A percentile compares a stretch with the other conserved stretches of the same genome.
Evolutionary conservation across 2,113 vertebrate genomes (phyloP).

Genomic region (Cyprinodon variegatus): DNA sequence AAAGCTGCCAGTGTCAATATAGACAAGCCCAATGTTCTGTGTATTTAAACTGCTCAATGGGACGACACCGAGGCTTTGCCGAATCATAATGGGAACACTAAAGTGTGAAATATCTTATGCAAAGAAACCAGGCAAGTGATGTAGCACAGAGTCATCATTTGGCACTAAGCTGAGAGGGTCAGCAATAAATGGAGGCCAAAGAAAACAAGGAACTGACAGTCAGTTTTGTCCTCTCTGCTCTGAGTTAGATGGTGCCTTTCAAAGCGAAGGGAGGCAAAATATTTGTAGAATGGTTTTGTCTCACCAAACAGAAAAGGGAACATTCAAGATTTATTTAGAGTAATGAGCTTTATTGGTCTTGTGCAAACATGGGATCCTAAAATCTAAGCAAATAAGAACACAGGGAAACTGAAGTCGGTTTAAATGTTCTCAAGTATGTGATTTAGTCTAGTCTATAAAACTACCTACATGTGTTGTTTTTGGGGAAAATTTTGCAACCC

Average conservation of each 20-base stretch:
- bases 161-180: constrained; percentile 69
- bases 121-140: constrained; percentile 69
- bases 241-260: constrained; percentile 41
- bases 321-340: not conserved
- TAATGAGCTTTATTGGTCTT: not conserved
- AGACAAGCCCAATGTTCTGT: constrained; percentile 72
- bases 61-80: constrained; percentile 55
- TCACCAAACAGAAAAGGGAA: constrained; percentile 6
- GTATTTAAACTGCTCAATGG: constrained; percentile 73
- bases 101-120: constrained; percentile 79
- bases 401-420: not conserved
- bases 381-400: not conserved
- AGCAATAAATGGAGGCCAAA: constrained; percentile 65
- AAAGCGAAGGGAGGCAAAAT: constrained; percentile 29
- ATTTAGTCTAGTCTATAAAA: not conserved
- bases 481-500: no score
- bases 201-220: constrained; percentile 66
- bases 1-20: constrained; percentile 75
- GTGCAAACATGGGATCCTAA: constrained; percentile 1
- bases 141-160: constrained; percentile 59
- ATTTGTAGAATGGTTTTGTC: constrained; percentile 14
- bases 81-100: constrained; percentile 73
- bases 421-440: not conserved
- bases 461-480: not conserved
- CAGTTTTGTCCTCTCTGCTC: constrained; percentile 40